Conservation (phyloP, 2,888 invertebrate genomes). For the Lasioglossum morio region DNA sequence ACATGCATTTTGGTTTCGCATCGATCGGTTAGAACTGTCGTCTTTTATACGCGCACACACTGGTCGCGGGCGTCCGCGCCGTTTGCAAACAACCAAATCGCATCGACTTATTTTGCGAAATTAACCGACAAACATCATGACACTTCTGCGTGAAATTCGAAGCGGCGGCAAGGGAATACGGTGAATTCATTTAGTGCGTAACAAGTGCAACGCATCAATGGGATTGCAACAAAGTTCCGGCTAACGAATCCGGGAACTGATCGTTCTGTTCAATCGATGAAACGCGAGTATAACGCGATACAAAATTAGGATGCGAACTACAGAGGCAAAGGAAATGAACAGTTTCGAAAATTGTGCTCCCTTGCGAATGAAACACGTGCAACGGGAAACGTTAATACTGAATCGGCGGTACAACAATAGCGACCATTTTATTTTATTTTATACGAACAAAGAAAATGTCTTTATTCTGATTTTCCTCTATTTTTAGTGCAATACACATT, state of each 20-base stretch:
- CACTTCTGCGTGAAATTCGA: conserved; percentile 20
- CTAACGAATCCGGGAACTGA: background rate
- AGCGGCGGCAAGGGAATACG: background rate
- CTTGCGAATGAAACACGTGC: background rate
- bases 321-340: background rate
- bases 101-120: background rate
- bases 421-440: background rate
- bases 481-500: background rate
- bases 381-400: background rate
- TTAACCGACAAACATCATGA: conserved; percentile 20
- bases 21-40: background rate
- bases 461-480: background rate
- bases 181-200: conserved; percentile 32
- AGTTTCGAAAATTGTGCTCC: background rate
- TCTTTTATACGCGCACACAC: background rate
- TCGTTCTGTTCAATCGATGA: background rate
- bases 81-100: conserved; percentile 11
- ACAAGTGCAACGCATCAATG: conserved; percentile 17
- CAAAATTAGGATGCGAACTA: background rate
- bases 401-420: background rate
- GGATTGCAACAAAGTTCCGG: background rate
- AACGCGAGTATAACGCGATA: background rate
- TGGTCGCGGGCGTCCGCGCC: background rate
- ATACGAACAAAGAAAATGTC: fast-evolving
- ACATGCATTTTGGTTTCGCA: conserved; percentile 11